Percentiles rank a stretch among this genome's conserved stretches.
Conservation (phyloP, 2,888 invertebrate genomes). For the Mythimna albipuncta region DNA sequence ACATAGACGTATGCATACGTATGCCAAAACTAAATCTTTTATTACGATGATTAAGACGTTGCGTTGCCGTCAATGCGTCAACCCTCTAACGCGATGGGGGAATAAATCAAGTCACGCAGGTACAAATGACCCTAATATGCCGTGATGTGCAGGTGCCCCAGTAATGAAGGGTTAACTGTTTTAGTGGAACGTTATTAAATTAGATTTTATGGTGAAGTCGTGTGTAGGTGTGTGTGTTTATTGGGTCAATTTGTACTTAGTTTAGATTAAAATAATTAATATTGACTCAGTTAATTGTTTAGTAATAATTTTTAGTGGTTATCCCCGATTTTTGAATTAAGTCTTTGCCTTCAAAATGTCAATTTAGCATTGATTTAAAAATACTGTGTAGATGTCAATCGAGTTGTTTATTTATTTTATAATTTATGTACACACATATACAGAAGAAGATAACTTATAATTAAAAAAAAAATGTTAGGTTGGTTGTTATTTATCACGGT, state of each 20-base stretch:
- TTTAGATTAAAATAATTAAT: too few species aligned
- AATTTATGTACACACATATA: too few species aligned
- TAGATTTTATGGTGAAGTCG: slow-evolving; percentile 18
- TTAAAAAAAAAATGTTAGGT: too few species aligned
- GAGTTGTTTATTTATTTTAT: too few species aligned
- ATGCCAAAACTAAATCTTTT: not conserved
- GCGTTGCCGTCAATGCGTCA: slow-evolving; percentile 27
- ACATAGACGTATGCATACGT: not conserved
- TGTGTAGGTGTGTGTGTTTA: not conserved
- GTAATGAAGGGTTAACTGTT: slow-evolving; percentile 58
- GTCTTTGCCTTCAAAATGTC: too few species aligned
- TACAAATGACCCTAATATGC: slow-evolving; percentile 63
- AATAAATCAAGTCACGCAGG: slow-evolving; percentile 59
- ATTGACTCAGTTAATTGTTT: too few species aligned
- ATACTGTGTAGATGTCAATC: too few species aligned
- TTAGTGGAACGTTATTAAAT: slow-evolving; percentile 27
- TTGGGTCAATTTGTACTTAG: not conserved
- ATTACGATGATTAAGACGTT: slow-evolving; percentile 40
- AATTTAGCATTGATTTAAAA: too few species aligned
- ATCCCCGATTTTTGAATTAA: too few species aligned
- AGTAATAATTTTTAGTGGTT: too few species aligned
- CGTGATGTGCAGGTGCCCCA: slow-evolving; percentile 51
- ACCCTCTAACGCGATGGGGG: slow-evolving; percentile 34
- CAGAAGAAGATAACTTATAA: too few species aligned
- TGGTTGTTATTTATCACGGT: too few species aligned